Conservation (phyloP, 2,113 vertebrate genomes). For the Apus apus region DNA sequence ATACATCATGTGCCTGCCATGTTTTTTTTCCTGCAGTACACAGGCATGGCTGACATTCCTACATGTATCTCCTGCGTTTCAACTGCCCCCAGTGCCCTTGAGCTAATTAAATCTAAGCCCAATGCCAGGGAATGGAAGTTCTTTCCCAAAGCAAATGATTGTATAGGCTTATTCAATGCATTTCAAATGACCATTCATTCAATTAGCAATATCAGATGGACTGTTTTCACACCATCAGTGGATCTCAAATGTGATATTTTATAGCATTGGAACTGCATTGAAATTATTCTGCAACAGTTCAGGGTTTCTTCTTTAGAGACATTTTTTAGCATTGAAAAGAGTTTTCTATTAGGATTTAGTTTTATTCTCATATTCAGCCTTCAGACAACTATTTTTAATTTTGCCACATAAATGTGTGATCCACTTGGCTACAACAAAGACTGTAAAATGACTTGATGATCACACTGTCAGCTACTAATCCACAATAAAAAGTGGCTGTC, state of each 20-base stretch:
- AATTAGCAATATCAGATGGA: neutral
- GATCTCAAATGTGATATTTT: neutral
- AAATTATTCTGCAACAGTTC: neutral
- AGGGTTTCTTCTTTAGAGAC: neutral
- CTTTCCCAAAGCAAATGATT: neutral
- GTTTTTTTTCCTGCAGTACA: neutral
- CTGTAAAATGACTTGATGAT: neutral
- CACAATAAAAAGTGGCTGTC: neutral
- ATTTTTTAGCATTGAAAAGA: neutral
- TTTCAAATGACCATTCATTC: neutral
- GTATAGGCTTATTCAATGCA: neutral
- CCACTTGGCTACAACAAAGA: neutral
- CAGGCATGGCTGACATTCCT: neutral
- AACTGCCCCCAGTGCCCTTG: neutral
- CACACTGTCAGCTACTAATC: neutral
- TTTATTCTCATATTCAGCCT: neutral
- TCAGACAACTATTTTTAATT: neutral
- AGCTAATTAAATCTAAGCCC: neutral
- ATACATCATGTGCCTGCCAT: neutral
- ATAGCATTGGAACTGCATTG: neutral
- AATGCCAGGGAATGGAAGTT: neutral
- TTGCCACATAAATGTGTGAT: neutral
- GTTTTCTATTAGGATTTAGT: neutral
- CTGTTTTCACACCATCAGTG: neutral
- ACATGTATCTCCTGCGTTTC: accelerated